phyloP scores from a whole-genome alignment of 2,113 vertebrate species.

The Cyprinodon tularosa region DNA sequence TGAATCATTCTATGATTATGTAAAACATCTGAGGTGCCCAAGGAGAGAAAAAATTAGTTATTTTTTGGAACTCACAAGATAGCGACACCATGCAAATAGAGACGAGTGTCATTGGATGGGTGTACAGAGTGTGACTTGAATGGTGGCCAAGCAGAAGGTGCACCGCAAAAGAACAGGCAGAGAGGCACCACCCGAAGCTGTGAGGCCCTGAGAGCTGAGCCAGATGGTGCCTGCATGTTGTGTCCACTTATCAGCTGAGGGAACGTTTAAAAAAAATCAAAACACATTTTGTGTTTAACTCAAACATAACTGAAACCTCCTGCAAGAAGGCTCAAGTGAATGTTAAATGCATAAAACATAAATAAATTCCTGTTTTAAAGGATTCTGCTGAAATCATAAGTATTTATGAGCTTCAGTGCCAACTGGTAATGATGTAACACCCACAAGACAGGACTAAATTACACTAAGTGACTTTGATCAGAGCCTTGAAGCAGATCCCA shows the following conservation, averaged over 20 bases:
- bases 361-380: background rate
- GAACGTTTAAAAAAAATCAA: slow-evolving; percentile 19
- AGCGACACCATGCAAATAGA: background rate
- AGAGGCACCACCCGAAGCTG: slow-evolving; percentile 15
- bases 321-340: background rate
- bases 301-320: background rate
- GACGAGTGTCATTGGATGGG: slow-evolving; percentile 63
- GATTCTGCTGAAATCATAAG: background rate
- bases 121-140: slow-evolving; percentile 82
- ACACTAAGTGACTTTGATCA: background rate
- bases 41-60: background rate
- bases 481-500: background rate
- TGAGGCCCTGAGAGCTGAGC: slow-evolving; percentile 33
- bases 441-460: background rate
- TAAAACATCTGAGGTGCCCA: background rate
- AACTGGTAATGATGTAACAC: background rate
- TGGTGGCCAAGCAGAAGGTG: slow-evolving; percentile 85
- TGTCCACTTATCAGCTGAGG: slow-evolving; percentile 10
- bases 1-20: background rate
- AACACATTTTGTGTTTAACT: background rate
- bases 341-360: background rate
- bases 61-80: background rate
- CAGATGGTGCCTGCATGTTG: slow-evolving; percentile 30
- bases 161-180: slow-evolving; percentile 84
- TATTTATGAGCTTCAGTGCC: background rate